A percentile compares a stretch with the other conserved stretches of the same genome.
Conservation (phyloP, 2,113 vertebrate genomes). For the Lonchura striata region DNA sequence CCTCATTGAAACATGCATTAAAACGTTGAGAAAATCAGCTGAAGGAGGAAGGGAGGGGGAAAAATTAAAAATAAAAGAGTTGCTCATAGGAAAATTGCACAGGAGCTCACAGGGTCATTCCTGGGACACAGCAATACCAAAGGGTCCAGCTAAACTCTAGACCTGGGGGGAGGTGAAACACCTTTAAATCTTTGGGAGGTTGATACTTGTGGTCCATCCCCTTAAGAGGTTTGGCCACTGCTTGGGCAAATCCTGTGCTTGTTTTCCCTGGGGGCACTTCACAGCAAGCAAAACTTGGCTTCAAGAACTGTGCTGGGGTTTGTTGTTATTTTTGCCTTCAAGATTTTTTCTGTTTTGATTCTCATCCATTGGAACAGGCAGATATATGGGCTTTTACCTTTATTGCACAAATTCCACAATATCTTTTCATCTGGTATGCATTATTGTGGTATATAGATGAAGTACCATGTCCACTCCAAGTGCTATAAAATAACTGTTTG, state of each 20-base stretch:
- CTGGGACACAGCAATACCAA: not conserved
- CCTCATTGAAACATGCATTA: not conserved
- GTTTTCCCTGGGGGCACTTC: not conserved
- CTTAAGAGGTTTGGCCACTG: no score
- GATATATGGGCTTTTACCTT: constrained; percentile 33
- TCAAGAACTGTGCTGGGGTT: not conserved
- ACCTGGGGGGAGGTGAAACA: not conserved
- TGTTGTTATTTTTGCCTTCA: not conserved
- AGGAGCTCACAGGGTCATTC: not conserved
- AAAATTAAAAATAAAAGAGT: not conserved
- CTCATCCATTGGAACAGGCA: not conserved
- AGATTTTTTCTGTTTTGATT: not conserved
- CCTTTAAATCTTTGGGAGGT: not conserved
- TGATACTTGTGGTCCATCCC: not conserved
- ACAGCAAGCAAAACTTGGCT: not conserved
- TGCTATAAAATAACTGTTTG: not conserved
- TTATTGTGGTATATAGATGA: constrained; percentile 30
- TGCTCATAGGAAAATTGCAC: not conserved
- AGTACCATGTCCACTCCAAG: not conserved
- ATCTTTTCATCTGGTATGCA: constrained; percentile 38
- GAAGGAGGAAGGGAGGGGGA: not conserved
- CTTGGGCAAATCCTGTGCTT: not conserved
- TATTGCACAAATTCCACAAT: constrained; percentile 5
- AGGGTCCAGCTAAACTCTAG: not conserved
- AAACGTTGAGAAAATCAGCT: not conserved